These are phyloP conservation scores for Pongo pygmaeus DNA, from an alignment of 2,113 vertebrate genomes.

Conservation along the genomic window DNA sequence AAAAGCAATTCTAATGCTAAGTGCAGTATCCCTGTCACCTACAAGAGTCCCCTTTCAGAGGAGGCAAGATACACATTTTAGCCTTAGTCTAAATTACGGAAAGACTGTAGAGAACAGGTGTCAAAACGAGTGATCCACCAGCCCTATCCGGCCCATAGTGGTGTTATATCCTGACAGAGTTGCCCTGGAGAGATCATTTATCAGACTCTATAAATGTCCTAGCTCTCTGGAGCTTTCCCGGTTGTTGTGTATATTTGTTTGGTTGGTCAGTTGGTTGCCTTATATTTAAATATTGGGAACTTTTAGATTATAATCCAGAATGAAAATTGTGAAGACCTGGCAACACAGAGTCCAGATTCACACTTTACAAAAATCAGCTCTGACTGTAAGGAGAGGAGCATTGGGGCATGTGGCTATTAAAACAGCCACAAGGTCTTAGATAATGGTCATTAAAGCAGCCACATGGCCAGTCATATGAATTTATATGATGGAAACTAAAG, in stretches of 20 bases:
- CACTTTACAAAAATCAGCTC: neutral
- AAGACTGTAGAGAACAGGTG: neutral
- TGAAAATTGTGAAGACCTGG: neutral
- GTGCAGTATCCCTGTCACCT: neutral
- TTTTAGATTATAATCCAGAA: neutral
- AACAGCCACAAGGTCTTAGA: neutral
- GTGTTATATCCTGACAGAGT: neutral
- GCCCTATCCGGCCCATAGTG: fast-evolving
- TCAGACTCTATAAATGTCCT: neutral
- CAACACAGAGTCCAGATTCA: neutral
- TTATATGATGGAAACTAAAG: neutral
- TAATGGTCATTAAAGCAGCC: neutral
- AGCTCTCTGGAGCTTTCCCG: neutral
- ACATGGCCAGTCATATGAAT: neutral
- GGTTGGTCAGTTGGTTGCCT: neutral
- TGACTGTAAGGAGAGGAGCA: neutral
- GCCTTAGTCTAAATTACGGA: neutral
- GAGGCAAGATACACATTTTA: neutral
- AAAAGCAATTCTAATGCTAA: neutral
- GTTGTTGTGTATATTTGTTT: neutral
- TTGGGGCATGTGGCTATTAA: neutral
- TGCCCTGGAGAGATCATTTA: neutral
- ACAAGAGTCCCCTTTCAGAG: neutral
- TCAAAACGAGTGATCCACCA: neutral
- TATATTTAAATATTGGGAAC: neutral